phyloP scores from a whole-genome alignment of 2,113 vertebrate species.

The Pseudorectes ferrugineus region DNA sequence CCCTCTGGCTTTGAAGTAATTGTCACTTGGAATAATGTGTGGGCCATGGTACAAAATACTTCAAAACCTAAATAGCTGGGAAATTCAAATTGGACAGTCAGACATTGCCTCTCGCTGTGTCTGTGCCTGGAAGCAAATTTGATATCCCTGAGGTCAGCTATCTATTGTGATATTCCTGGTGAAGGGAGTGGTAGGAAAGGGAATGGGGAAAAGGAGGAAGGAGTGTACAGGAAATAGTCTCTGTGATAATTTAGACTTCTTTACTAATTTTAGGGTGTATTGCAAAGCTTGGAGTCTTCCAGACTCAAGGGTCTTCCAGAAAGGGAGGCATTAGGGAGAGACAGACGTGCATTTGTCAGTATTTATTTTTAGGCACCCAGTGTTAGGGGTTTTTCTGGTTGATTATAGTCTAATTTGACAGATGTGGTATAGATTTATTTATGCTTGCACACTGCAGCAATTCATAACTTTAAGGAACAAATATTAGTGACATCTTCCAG shows the following conservation, averaged over 20 bases:
- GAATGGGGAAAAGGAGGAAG: neutral
- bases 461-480: neutral
- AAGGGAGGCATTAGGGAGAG: neutral
- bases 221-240: neutral
- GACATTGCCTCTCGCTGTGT: neutral
- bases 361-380: neutral
- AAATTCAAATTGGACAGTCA: neutral
- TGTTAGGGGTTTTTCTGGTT: neutral
- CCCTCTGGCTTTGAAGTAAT: constrained; percentile 27
- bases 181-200: neutral
- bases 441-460: neutral
- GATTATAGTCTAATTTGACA: neutral
- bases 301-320: neutral
- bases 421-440: neutral
- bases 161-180: neutral
- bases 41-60: neutral
- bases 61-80: neutral
- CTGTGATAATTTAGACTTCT: neutral
- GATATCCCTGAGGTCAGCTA: neutral
- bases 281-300: neutral
- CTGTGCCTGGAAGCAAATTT: constrained; percentile 13
- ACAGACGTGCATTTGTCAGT: neutral
- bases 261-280: neutral
- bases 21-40: neutral
- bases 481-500: neutral